These are phyloP conservation scores for Magallana ariakensis DNA, from an alignment of 1,140 invertebrate species.

Conservation along the genomic window DNA sequence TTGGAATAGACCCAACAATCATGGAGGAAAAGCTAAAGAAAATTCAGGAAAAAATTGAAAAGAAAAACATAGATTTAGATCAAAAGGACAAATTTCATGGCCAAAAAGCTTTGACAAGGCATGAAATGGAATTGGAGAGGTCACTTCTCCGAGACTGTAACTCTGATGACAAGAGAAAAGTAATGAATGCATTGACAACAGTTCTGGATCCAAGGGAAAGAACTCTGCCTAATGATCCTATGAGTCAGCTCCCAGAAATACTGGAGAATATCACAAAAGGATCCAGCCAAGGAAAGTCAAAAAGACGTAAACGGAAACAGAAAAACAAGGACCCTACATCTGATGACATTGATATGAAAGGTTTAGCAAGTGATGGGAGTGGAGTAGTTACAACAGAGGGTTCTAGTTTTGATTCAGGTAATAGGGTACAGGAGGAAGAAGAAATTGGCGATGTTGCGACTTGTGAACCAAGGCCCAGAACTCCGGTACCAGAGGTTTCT, in stretches of 20 bases:
- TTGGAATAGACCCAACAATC: constrained; percentile 61
- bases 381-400: background rate
- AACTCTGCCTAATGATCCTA: constrained; percentile 62
- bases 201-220: background rate
- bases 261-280: constrained; percentile 48
- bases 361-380: background rate
- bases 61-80: constrained; percentile 54
- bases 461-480: constrained; percentile 54
- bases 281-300: background rate
- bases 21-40: constrained; percentile 57
- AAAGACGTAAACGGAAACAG: background rate
- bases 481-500: constrained; percentile 56
- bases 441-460: constrained; percentile 7
- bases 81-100: constrained; percentile 65
- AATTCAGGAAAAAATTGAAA: constrained; percentile 70
- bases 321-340: background rate
- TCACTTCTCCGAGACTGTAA: constrained; percentile 59
- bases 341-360: background rate
- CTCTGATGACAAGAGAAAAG: constrained; percentile 54
- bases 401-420: background rate
- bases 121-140: constrained; percentile 73
- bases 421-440: background rate
- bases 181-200: constrained; percentile 12
- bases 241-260: constrained; percentile 69
- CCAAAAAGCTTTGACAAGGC: constrained; percentile 61